These are phyloP conservation scores for Knipowitschia caucasica DNA, from an alignment of 2,797 vertebrate genomes.

Conservation along the genomic window DNA sequence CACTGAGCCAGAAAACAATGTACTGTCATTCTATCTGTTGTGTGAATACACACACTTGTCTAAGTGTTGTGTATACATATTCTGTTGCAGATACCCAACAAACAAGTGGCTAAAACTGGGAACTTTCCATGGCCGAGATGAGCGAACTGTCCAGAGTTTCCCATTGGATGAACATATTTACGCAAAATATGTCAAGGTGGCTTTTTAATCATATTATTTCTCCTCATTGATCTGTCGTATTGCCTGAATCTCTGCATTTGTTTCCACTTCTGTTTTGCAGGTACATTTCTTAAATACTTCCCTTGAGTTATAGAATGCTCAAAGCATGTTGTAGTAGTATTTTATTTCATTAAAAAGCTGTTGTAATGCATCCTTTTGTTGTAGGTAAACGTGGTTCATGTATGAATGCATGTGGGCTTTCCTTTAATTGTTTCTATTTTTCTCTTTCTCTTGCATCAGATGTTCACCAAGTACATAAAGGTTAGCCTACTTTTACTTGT, in stretches of 20 bases:
- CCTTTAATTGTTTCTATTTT: conserved; percentile 45
- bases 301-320: neutral
- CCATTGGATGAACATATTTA: conserved; percentile 96
- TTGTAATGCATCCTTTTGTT: neutral
- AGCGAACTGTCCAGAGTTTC: conserved; percentile 95
- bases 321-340: neutral
- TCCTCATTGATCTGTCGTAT: neutral
- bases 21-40: neutral
- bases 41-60: neutral
- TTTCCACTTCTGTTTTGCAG: neutral
- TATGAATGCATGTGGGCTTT: conserved; percentile 43
- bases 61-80: neutral
- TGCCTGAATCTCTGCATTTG: conserved; percentile 8
- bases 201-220: neutral
- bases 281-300: neutral
- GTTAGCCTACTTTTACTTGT: conserved; percentile 82
- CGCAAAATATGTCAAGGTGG: conserved; percentile 98
- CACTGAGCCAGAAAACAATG: neutral
- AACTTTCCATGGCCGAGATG: conserved; percentile 93
- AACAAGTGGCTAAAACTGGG: conserved; percentile 97
- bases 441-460: conserved; percentile 83
- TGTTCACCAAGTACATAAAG: conserved; percentile 99
- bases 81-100: conserved; percentile 86
- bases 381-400: conserved; percentile 8
- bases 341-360: neutral